phyloP scores from a whole-genome alignment of 2,113 vertebrate species.

The Odobenus rosmarus region DNA sequence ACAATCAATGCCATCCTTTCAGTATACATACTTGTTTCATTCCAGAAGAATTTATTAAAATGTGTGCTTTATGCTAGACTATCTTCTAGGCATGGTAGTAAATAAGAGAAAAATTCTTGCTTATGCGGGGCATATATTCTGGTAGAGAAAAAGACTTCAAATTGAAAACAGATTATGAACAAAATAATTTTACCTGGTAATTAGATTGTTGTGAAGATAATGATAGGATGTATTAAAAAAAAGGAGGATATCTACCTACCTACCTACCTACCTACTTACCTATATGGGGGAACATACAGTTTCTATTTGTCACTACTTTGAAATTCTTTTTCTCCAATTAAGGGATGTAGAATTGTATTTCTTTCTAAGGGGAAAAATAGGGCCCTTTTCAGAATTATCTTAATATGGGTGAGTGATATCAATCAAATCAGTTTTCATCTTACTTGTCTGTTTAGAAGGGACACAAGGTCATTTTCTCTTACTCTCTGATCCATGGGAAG shows the following conservation, averaged over 20 bases:
- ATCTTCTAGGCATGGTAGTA: background rate
- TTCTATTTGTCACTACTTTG: background rate
- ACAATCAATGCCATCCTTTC: background rate
- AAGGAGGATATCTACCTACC: background rate
- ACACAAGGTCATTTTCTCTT: background rate
- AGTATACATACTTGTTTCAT: background rate
- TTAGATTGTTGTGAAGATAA: background rate
- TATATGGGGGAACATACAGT: background rate
- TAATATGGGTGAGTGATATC: background rate
- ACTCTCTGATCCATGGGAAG: background rate
- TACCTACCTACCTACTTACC: background rate
- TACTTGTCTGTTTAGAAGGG: background rate
- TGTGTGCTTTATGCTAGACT: background rate
- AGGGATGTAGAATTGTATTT: background rate
- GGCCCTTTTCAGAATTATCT: background rate
- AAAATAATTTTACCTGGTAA: background rate
- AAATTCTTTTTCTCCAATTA: conserved; percentile 1
- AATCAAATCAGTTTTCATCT: background rate
- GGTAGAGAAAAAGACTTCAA: background rate
- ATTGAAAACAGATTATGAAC: background rate
- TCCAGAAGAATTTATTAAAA: background rate
- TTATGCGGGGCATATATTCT: background rate
- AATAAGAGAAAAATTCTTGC: background rate
- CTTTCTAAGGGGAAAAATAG: background rate
- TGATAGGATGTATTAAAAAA: background rate